These are phyloP conservation scores for Sycophila texana DNA, from an alignment of 2,888 invertebrate species.

Conservation along the genomic window DNA sequence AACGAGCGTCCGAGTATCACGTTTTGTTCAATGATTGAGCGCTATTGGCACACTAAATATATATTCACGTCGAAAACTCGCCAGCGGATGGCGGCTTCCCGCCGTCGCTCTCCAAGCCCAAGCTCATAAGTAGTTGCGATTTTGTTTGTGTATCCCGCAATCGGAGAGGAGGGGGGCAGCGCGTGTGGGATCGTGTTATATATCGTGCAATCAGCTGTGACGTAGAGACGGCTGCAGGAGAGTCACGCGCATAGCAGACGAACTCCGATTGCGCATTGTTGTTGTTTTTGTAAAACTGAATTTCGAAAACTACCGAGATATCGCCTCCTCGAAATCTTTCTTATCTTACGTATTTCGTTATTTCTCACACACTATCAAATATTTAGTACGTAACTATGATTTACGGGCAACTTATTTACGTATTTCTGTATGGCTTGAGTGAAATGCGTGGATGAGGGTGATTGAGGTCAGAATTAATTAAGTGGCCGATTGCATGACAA, in stretches of 20 bases:
- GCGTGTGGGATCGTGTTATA: constrained; percentile 5
- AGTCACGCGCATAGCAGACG: constrained; percentile 46
- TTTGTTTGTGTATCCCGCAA: too few relatives aligned
- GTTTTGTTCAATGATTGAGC: too few relatives aligned
- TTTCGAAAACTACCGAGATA: too few relatives aligned
- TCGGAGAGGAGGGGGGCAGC: background rate
- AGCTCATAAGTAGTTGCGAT: background rate
- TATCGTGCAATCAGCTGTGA: constrained; percentile 54
- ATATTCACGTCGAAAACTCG: background rate
- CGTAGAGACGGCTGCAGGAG: constrained; percentile 31
- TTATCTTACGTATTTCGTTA: background rate
- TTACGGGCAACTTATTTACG: too few relatives aligned
- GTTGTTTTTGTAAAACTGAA: background rate
- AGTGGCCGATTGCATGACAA: too few relatives aligned
- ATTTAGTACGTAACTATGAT: too few relatives aligned
- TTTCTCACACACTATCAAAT: too few relatives aligned
- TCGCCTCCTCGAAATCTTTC: too few relatives aligned
- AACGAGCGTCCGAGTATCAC: too few relatives aligned
- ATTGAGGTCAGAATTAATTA: too few relatives aligned
- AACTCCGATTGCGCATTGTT: background rate
- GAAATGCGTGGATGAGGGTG: too few relatives aligned
- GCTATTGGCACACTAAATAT: background rate
- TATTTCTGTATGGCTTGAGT: background rate
- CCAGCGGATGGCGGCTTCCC: background rate
- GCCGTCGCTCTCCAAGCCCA: background rate